Evolutionary conservation across 23 tunicate species (phyloP), one percentile per base, ranked within the genome.

Genomic region (Clavelina lepadiformis): DNA sequence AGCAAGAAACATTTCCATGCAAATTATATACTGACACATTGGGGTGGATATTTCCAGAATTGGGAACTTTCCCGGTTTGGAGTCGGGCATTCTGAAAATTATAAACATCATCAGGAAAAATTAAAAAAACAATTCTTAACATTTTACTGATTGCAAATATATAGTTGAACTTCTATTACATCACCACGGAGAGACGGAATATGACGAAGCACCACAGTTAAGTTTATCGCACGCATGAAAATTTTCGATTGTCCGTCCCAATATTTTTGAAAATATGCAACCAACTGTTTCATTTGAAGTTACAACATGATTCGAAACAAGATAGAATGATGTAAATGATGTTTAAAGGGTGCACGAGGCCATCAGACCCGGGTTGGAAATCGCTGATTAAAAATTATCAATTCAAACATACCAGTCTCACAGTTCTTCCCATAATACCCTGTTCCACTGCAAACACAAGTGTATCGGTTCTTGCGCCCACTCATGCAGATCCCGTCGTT

Each of bases 361-460:
- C 18, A n/a, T 24, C 28, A 56, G 22, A 46, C 20, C 51, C 20
- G 20, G 20, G 0, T 19, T 46, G 20, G 19, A 20, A 46, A 20
- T 20, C 19, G n/a, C n/a, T 0, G 51, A 20, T 46, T 20, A 13
- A 0, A n/a, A 56, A n/a, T n/a, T 26, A 21, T n/a, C 22, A 15
- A 26, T 23, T 56, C 24, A 15, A 11, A 65, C 56, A 65, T 13
- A 44, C 71, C 56, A 19, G 57, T 38, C 21, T 68, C 63, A 68
- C 74, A 68, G 38, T 68, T 51, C 15, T 13, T 51, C 52, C 74
- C 74, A 28, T 68, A 52, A 51, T 21, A 68, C 8, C 74, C 74
- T 50, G 74, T 68, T 5, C 62, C 74, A 51, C 38, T 51, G 63
- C 74, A 68, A 28, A 25, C 35, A 51, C 74, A 68, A 20, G 28